Base-by-base conservation (phyloP, 2,797 vertebrate genomes). In the Brachymystax lenok region DNA sequence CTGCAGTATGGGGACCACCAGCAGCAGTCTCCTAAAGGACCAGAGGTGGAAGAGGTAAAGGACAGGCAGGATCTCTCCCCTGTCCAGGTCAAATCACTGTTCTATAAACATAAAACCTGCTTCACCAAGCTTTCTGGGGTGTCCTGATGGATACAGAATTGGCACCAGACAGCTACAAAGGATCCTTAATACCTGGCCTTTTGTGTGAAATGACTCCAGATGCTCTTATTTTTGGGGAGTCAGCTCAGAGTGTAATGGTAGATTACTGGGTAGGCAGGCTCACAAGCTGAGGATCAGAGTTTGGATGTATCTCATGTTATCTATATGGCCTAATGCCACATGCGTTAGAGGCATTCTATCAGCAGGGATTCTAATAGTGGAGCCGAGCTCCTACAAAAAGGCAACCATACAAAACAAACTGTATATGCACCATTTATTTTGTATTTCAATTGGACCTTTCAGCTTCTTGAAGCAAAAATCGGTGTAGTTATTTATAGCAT, bases 81-180 rank as follows among this genome's bases (percentile, higher is more conserved):
- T 0, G 75, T 70, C 59, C 84, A 82, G 46, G 73, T 82, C 67
- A 54, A 87, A 10, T 73, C 81, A 0, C 78, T 79, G 72, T 83
- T 90, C 61, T 78, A 74, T 64, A 78, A 79, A 74, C 84, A 83
- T 14, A 81, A 75, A 56, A 78, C 73, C 28, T 80, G 79, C 76
- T 83, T 78, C 7, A 79, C 74, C 5, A 86, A 92, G 77, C 80
- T 84, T 59, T 75, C 77, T 0, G 82, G 84, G 30, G 82, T 84
- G 33, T 92, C 87, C 71, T 94, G 40, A 46, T 46, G 40, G 40
- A 13, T 46, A 46, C 40, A 46, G 40, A 46, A 46, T 46, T 46
- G 13, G 13, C 28, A 14, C 10, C 17, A 68, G n/a, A 21, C 6
- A 73, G 33, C 64, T 67, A 52, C 10, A 12, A 46, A 21, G 19